Percentiles rank a stretch among this genome's conserved stretches.
These are phyloP conservation scores for Gallinago jamesoni DNA, from an alignment of 2,113 vertebrate species.

Conservation along the genomic window DNA sequence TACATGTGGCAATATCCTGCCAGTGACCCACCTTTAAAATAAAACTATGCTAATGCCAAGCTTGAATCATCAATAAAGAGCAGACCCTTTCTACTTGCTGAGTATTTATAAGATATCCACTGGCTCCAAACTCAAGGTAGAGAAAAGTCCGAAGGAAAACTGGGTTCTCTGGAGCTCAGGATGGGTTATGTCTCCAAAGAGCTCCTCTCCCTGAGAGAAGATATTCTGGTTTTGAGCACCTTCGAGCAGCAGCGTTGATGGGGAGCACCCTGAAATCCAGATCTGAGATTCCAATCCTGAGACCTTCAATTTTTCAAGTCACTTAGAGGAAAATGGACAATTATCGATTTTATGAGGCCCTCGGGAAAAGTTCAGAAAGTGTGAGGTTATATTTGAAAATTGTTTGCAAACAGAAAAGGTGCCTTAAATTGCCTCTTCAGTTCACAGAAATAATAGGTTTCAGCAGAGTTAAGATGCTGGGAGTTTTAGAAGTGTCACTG, in stretches of 20 bases:
- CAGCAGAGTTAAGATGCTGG: constrained; percentile 58
- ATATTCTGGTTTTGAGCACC: background rate
- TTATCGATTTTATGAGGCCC: constrained; percentile 69
- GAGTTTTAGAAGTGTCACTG: constrained; percentile 55
- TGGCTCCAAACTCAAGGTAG: background rate
- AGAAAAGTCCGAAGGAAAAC: background rate
- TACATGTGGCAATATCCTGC: background rate
- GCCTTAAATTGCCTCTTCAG: constrained; percentile 74
- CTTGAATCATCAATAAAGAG: background rate
- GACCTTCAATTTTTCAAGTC: constrained; percentile 40
- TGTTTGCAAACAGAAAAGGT: constrained; percentile 77
- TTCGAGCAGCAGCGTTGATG: background rate
- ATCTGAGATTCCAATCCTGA: constrained; percentile 22
- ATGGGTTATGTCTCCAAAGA: background rate
- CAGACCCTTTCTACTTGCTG: background rate
- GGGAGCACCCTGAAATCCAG: background rate
- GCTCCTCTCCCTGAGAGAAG: background rate
- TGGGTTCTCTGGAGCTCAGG: background rate
- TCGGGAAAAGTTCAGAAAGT: constrained; percentile 71
- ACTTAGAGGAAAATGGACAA: constrained; percentile 65
- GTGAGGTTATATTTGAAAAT: constrained; percentile 74
- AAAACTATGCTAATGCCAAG: background rate
- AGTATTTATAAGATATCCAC: background rate
- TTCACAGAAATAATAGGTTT: constrained; percentile 72
- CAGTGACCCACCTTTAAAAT: background rate